Conservation (phyloP, 2,113 vertebrate genomes). For the Manacus vitellinus region DNA sequence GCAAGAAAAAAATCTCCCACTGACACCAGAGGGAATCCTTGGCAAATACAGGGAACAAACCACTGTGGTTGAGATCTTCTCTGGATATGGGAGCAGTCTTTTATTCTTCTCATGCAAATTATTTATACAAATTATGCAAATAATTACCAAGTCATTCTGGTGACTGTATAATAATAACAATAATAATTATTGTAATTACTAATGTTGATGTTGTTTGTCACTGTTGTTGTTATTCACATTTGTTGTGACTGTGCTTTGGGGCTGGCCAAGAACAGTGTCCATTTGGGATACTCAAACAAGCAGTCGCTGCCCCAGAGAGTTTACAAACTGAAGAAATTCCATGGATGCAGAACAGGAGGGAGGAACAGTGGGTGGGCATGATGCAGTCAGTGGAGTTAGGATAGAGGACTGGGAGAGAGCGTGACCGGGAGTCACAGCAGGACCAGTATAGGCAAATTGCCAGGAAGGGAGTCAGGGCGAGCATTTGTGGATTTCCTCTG, state of each 20-base stretch:
- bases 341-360: not conserved
- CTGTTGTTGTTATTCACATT: constrained; percentile 15
- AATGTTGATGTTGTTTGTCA: constrained; percentile 31
- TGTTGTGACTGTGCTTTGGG: not conserved
- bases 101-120: constrained; percentile 64
- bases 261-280: not conserved
- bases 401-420: not conserved
- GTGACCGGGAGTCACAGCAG: not conserved
- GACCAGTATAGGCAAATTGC: accelerated
- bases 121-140: constrained; percentile 66
- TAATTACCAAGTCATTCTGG: constrained; percentile 55
- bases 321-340: not conserved
- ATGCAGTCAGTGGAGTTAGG: not conserved
- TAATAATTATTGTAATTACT: constrained; percentile 63
- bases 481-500: not conserved
- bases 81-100: constrained; percentile 34
- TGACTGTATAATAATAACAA: constrained; percentile 59
- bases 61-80: not conserved
- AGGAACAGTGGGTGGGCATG: accelerated
- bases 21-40: constrained; percentile 54
- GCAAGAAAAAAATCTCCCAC: constrained; percentile 31
- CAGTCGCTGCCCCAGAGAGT: not conserved
- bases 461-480: not conserved
- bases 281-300: accelerated
- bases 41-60: constrained; percentile 18